Percentiles rank a stretch among this genome's conserved stretches.
phyloP scores from a whole-genome alignment of 2,113 vertebrate species.

The Mesoclemmys tuberculata region DNA sequence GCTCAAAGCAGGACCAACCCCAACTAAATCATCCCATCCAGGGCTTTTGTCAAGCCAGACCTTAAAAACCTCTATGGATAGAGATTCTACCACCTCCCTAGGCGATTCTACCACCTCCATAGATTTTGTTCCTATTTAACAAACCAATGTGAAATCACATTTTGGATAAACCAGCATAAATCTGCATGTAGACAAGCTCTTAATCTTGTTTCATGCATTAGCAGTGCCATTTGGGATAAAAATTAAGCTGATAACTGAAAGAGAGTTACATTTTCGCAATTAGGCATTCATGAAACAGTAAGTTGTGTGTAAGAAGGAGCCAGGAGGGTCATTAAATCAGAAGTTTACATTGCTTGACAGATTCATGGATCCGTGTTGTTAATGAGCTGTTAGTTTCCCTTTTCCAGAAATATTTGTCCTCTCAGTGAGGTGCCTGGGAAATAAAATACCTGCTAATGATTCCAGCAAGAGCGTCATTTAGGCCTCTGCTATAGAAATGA shows the following conservation, averaged over 20 bases:
- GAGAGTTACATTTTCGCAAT: background rate
- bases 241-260: background rate
- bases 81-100: too few species aligned
- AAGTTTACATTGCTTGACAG: background rate
- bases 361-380: background rate
- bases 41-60: too few species aligned
- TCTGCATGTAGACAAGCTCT: background rate
- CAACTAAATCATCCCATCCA: too few species aligned
- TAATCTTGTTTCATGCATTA: background rate
- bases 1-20: too few species aligned
- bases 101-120: background rate
- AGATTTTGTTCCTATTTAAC: background rate
- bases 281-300: background rate
- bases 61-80: too few species aligned
- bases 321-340: background rate
- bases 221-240: background rate
- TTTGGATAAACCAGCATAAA: background rate
- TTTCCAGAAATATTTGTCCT: background rate
- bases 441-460: accelerated
- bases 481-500: accelerated
- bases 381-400: background rate
- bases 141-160: background rate
- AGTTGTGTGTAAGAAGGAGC: background rate
- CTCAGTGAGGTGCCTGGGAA: background rate
- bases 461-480: background rate